Conservation (phyloP, 2,888 invertebrate species). For the Lithophane semibrunnea region DNA sequence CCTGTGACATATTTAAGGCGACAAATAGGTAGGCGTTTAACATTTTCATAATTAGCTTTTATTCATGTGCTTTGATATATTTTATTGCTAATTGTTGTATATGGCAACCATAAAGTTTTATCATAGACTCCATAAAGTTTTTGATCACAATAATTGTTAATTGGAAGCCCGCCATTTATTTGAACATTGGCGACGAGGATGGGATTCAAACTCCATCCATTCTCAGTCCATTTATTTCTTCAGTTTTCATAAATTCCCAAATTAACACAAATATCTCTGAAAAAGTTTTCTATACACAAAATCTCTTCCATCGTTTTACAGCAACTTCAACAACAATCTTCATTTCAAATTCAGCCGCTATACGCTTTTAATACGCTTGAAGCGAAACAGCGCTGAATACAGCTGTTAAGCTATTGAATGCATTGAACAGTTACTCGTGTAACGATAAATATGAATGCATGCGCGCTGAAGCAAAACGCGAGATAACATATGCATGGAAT, state of each 20-base stretch:
- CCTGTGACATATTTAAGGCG: no score
- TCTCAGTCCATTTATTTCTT: no score
- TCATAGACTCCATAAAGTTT: no score
- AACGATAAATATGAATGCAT: conserved; percentile 55
- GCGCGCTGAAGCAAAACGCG: conserved; percentile 67
- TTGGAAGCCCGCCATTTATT: no score
- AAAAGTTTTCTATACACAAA: not conserved
- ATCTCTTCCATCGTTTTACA: not conserved
- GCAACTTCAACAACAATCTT: conserved; percentile 4
- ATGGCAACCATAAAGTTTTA: no score
- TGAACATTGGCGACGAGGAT: no score
- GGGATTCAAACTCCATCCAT: no score
- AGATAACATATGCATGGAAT: conserved; percentile 66
- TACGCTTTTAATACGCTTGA: conserved; percentile 23
- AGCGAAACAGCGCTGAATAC: conserved; percentile 25
- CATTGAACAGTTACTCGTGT: conserved; percentile 48
- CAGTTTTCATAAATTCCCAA: not conserved
- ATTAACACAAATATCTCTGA: not conserved
- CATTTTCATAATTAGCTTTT: no score
- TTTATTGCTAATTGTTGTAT: no score
- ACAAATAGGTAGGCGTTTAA: no score
- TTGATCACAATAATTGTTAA: no score
- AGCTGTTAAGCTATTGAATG: conserved; percentile 39
- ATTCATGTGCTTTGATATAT: no score
- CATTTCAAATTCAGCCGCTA: conserved; percentile 22